phyloP scores from a whole-genome alignment of 2,113 vertebrate species.

The Tyrannus savana region DNA sequence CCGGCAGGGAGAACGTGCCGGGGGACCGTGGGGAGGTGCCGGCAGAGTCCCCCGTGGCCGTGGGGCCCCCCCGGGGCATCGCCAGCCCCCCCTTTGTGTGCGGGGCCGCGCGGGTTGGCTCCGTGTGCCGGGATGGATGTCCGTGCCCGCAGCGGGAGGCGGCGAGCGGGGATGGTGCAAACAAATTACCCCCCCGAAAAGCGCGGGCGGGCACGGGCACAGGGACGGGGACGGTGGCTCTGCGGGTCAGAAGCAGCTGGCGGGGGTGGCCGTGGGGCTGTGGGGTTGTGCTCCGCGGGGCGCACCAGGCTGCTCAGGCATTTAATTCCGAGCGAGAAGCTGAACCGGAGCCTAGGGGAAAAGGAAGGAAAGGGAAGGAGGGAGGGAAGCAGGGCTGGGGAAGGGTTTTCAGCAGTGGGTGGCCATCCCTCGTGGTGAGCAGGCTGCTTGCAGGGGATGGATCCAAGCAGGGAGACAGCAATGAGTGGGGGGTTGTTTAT shows the following conservation, averaged over 20 bases:
- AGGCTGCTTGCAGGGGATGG: not conserved
- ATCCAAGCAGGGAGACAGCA: not conserved
- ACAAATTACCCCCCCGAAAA: not conserved
- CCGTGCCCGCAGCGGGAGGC: not conserved
- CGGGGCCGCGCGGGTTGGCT: not conserved
- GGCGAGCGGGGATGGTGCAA: not conserved
- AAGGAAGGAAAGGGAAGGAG: not conserved
- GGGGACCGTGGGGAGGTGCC: not conserved
- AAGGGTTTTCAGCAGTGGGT: not conserved
- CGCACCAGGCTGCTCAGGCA: not conserved
- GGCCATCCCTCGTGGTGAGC: not conserved
- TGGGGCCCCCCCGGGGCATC: rapidly evolving
- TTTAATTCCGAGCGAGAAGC: not conserved
- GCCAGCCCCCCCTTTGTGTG: not conserved
- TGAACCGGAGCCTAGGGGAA: not conserved
- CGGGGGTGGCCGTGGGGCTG: not conserved
- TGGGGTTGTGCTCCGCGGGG: not conserved
- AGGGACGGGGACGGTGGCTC: not conserved
- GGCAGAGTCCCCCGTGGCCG: not conserved
- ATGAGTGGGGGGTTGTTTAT: not conserved
- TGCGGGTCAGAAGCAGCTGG: not conserved
- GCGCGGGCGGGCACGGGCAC: not conserved
- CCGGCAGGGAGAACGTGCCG: not conserved
- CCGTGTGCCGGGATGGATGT: not conserved
- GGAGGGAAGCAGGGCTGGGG: not conserved